These are phyloP conservation scores for Hypomecis punctinalis DNA, from an alignment of 2,888 invertebrate species.

Conservation along the genomic window DNA sequence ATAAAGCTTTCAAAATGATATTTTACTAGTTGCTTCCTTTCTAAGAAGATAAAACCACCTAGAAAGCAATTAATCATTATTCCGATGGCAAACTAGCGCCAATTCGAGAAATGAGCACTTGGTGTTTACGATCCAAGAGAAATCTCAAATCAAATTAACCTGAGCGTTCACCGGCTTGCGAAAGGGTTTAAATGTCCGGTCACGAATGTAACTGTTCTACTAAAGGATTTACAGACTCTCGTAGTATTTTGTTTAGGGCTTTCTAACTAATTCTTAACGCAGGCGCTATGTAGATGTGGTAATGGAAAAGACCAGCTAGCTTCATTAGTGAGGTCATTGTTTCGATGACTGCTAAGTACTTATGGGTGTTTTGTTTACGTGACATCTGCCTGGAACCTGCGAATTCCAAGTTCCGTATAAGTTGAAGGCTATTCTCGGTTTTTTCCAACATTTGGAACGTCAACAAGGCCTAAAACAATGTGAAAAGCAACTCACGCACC, in stretches of 20 bases:
- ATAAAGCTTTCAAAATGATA: neutral
- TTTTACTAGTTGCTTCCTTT: neutral
- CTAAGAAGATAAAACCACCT: slow-evolving; percentile 6
- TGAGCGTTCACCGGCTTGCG: slow-evolving; percentile 50
- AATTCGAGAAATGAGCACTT: slow-evolving; percentile 31
- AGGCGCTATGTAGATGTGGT: too few species aligned
- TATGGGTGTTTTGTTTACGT: too few species aligned
- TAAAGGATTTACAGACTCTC: neutral
- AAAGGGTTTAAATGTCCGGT: slow-evolving; percentile 55
- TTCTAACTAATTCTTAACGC: neutral
- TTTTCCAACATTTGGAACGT: too few species aligned
- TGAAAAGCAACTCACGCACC: too few species aligned
- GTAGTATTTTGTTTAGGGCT: neutral
- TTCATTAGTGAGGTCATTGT: too few species aligned
- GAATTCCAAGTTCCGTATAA: too few species aligned
- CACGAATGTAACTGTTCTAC: slow-evolving; percentile 48
- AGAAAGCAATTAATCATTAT: slow-evolving; percentile 40
- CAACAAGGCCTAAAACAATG: too few species aligned
- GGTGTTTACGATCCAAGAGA: slow-evolving; percentile 43
- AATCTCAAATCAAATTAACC: slow-evolving; percentile 55
- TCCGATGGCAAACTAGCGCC: slow-evolving; percentile 24
- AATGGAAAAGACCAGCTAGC: too few species aligned
- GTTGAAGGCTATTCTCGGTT: too few species aligned
- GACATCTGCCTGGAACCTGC: too few species aligned
- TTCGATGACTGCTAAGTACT: too few species aligned